Percentiles rank a stretch among this genome's conserved stretches.
Evolutionary conservation across 2,797 vertebrate genomes (phyloP).

Genomic region (Pantherophis alleghaniensis): DNA sequence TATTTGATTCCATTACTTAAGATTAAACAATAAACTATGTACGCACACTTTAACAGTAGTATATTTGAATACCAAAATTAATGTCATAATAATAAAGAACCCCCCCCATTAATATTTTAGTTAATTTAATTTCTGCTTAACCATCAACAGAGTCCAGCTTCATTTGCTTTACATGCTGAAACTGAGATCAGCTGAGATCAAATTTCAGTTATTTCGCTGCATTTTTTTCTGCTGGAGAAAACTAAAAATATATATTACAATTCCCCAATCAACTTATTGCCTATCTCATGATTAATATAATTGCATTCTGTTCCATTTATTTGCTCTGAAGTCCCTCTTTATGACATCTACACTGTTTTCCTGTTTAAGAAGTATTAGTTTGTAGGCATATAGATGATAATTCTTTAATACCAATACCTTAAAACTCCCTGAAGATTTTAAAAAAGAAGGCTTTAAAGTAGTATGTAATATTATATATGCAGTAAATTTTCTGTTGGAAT

Average conservation of each 20-base stretch:
- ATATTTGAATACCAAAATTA: not conserved
- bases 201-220: not conserved
- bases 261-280: not conserved
- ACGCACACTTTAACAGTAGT: not conserved
- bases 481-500: conserved; percentile 9
- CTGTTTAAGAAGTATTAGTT: not conserved
- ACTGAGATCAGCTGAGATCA: not conserved
- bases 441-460: not conserved
- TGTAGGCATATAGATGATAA: not conserved
- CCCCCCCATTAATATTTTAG: not conserved
- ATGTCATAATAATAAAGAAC: not conserved
- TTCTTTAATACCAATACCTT: not conserved
- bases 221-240: not conserved
- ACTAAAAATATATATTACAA: not conserved
- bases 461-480: not conserved
- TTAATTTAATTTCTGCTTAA: not conserved
- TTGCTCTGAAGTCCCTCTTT: not conserved
- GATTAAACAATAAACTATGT: not conserved
- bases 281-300: not conserved
- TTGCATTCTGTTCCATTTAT: not conserved
- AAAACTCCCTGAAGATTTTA: not conserved
- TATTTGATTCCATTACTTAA: not conserved
- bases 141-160: not conserved
- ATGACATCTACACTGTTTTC: not conserved
- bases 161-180: not conserved